Base-by-base conservation (phyloP, 2,113 vertebrate genomes). In the Siniperca knerii region DNA sequence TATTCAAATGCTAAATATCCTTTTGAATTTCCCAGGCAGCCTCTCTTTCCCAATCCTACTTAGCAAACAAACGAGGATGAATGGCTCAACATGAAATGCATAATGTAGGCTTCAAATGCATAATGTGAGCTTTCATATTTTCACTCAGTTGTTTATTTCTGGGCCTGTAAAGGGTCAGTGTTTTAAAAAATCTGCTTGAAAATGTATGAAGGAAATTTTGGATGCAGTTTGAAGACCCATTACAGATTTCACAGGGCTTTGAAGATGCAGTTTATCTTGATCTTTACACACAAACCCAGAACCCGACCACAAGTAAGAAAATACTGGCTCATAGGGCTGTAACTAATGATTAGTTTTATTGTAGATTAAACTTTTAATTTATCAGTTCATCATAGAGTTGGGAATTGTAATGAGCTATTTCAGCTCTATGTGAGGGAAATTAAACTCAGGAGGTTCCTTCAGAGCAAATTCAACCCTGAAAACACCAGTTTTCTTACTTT, bases 1-100 rank as follows among this genome's bases (percentile, higher is more conserved):
- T 84, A 93, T 91, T 95, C 88, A 93, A 91, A 95, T 95, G 93
- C 92, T 95, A 93, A 95, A 91, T 90, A 82, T 92, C 86, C 64
- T 73, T 88, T 92, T 93, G 78, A 95, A 90, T 91, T 80, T 90
- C 82, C 67, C 88, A 92, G 91, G 92, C 93, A 92, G 79, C 83
- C 90, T 85, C 77, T 70, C 62, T 64, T 35, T 71, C 84, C 62
- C 79, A 79, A 69, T 85, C 81, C 90, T 57, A 84, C 89, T 92
- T 88, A 3, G 91, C 92, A 90, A 95, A 92, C 94, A 90, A 91
- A 90, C 90, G 82, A 81, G 81, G 75, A 81, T 91, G 86, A 91
- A 87, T 88, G 83, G 86, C 79, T 75, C 74, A 81, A 85, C 87
- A 79, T 90, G 83, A 87, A 90, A 84, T 86, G 65, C 77, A 85